Evolutionary conservation across 2,888 invertebrate species (phyloP), one percentile per base, ranked within the genome.

Genomic region (Merodon equestris): DNA sequence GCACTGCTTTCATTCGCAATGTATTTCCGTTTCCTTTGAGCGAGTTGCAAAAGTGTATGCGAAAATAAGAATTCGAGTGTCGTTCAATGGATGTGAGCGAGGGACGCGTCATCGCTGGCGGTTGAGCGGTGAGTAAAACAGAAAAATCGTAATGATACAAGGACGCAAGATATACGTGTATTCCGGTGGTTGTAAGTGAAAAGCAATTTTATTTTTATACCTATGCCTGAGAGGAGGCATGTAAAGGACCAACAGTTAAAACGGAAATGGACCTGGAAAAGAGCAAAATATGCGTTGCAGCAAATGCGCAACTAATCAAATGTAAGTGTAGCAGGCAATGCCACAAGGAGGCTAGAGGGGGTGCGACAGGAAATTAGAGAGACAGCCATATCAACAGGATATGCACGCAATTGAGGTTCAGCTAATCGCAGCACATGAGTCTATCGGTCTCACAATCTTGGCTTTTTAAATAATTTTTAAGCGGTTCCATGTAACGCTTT

Each of bases 1-100:
- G 74, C 79, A 74, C 56, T 79, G 74, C 74, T 79, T 74, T 70
- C 68, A 70, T 64, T 79, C 58, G 70, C 79, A 74, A 79, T 79
- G 79, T 79, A 74, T 79, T 79, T 79, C 79, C 79, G 79, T 79
- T 79, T 74, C 79, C 74, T 79, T 79, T 79, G 79, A 79, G 74
- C 64, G n/a, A 40, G 27, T 7, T 34, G 17, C 13, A 7, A 44
- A 10, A 13, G 15, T 60, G 13, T 63, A 61, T 63, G 73, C 42
- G 40, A 68, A 68, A 74, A 68, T 64, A 60, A 19, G 42, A 9
- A 58, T 76, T 64, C 45, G 48, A 64, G 54, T 73, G 38, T 17
- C 42, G 18, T 54, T 47, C 54, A 27, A 19, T 60, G 47, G 27
- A 58, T n/a, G 34, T 47, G 44, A 42, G 18, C 42, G 9, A 1